Percentiles rank a stretch among this genome's conserved stretches.
Evolutionary conservation across 2,888 invertebrate species (phyloP).

Genomic region (Phengaris arion): DNA sequence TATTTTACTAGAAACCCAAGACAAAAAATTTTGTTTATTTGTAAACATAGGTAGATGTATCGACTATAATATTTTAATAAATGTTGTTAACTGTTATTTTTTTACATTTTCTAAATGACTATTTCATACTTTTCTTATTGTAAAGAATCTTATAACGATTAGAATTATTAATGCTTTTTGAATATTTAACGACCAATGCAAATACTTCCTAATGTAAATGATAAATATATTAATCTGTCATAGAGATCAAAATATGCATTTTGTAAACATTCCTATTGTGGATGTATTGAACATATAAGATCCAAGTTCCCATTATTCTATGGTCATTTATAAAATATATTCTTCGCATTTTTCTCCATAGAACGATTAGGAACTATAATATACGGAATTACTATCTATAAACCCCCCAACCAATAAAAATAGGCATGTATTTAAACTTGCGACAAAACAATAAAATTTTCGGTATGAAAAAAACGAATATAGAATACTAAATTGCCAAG

Average conservation of each 20-base stretch:
- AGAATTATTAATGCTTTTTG: slow-evolving; percentile 24
- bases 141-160: slow-evolving; percentile 25
- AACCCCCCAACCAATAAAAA: no score
- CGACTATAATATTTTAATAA: slow-evolving; percentile 34
- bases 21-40: slow-evolving; percentile 5
- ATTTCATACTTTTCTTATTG: slow-evolving; percentile 29
- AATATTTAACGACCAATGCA: slow-evolving; percentile 28
- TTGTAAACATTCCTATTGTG: slow-evolving; percentile 26
- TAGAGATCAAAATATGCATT: slow-evolving; percentile 25
- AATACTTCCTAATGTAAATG: slow-evolving; percentile 15
- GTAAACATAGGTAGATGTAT: slow-evolving; percentile 24
- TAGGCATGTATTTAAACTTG: no score
- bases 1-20: neutral
- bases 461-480: no score
- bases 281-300: neutral
- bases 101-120: slow-evolving; percentile 39
- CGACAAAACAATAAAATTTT: no score
- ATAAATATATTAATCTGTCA: slow-evolving; percentile 8
- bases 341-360: neutral
- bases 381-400: neutral
- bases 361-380: neutral
- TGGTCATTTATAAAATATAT: neutral
- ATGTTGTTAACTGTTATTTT: slow-evolving; percentile 44
- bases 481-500: no score
- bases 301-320: neutral